phyloP scores from a whole-genome alignment of 2,888 invertebrate genomes.

The Ochropacha duplaris region DNA sequence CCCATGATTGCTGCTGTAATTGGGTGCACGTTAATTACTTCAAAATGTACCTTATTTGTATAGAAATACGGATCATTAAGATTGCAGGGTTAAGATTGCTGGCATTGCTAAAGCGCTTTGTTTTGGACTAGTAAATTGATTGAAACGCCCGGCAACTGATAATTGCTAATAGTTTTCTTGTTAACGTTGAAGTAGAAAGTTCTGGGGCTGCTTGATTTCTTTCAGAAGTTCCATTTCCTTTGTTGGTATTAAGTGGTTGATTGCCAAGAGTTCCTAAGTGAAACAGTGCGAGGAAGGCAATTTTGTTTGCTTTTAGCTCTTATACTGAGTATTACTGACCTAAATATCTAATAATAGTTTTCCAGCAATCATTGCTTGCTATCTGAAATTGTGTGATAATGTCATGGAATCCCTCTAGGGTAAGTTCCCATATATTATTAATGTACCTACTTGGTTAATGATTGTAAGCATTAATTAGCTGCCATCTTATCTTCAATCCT shows the following conservation, averaged over 20 bases:
- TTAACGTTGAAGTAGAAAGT: no score
- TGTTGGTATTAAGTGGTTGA: no score
- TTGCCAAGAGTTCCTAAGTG: no score
- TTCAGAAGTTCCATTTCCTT: no score
- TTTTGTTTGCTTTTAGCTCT: background rate
- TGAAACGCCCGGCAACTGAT: slow-evolving; percentile 14
- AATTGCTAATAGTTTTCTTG: no score
- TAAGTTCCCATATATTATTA: no score
- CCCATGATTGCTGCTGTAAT: slow-evolving; percentile 44
- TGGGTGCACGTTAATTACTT: background rate
- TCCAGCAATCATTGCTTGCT: background rate
- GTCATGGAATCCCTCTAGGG: no score
- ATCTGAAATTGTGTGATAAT: background rate
- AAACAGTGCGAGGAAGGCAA: background rate
- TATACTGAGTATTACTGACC: background rate
- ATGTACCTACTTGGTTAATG: no score
- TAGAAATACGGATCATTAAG: slow-evolving; percentile 11
- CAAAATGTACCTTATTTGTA: slow-evolving; percentile 23
- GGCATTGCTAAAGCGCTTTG: slow-evolving; percentile 53
- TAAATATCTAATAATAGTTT: background rate
- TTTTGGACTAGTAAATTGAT: slow-evolving; percentile 74
- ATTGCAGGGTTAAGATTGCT: slow-evolving; percentile 19
- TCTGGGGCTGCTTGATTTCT: no score
- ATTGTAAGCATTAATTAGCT: no score
- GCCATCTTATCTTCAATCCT: no score